These are phyloP conservation scores for Ctenosaura bakeri DNA, from an alignment of 2,797 vertebrate genomes.

Conservation along the genomic window DNA sequence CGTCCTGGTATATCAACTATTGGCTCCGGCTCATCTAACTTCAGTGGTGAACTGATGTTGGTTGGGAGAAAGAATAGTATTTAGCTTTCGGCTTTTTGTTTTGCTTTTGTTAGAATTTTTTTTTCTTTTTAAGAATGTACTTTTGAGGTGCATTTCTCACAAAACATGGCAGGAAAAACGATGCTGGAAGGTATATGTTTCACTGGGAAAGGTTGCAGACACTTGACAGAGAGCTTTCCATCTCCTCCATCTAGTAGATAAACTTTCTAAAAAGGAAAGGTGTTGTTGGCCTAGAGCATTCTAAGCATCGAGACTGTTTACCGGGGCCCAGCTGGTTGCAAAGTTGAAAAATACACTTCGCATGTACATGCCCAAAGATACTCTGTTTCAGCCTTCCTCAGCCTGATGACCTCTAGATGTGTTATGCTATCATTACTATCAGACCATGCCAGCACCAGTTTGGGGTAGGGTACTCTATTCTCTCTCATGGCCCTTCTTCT, in stretches of 20 bases:
- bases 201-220: constrained; percentile 27
- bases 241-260: neutral
- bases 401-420: neutral
- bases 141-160: constrained; percentile 30
- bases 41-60: neutral
- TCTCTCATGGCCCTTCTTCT: neutral
- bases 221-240: constrained; percentile 20
- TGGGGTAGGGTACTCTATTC: neutral
- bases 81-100: constrained; percentile 33
- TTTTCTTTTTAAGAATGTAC: neutral
- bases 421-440: no score
- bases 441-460: neutral
- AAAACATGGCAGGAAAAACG: constrained; percentile 42
- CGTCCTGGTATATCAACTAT: constrained; percentile 11
- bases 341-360: neutral
- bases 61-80: constrained; percentile 42
- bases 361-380: neutral
- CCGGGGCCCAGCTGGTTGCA: neutral
- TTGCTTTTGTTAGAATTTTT: neutral
- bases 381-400: neutral
- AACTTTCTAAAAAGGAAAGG: neutral
- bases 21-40: constrained; percentile 34
- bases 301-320: neutral
- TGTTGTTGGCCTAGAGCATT: neutral
- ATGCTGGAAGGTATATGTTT: constrained; percentile 43